These are phyloP conservation scores for Girardinus metallicus DNA, from an alignment of 2,797 vertebrate genomes.

Conservation along the genomic window DNA sequence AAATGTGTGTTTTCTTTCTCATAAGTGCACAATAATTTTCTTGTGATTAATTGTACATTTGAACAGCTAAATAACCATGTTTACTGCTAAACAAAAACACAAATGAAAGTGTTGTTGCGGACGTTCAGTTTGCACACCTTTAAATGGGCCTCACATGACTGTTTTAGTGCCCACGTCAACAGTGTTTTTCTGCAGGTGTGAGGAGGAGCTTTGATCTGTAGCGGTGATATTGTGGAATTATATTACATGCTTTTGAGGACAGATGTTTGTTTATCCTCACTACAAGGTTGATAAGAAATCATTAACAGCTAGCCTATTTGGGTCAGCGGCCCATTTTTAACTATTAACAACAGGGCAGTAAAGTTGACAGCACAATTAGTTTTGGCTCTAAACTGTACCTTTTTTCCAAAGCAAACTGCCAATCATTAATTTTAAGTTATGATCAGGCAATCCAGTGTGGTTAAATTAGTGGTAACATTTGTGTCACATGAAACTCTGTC, in stretches of 20 bases:
- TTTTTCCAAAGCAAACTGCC: constrained; percentile 32
- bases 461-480: constrained; percentile 37
- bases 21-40: background rate
- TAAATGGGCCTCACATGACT: background rate
- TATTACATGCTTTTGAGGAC: constrained; percentile 37
- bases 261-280: constrained; percentile 32
- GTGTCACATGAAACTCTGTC: background rate
- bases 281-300: constrained; percentile 57
- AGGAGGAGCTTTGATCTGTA: constrained; percentile 53
- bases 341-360: constrained; percentile 37
- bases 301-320: constrained; percentile 63
- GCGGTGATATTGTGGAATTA: constrained; percentile 17
- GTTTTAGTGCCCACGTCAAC: background rate
- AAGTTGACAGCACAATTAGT: constrained; percentile 4
- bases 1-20: background rate
- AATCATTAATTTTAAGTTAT: constrained; percentile 55
- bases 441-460: background rate
- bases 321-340: constrained; percentile 37
- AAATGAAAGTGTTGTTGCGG: background rate
- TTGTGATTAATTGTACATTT: too few relatives aligned
- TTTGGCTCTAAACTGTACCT: constrained; percentile 3
- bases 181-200: background rate
- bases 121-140: background rate
- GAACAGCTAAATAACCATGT: background rate
- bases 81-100: background rate